A percentile compares a stretch with the other conserved stretches of the same genome.
Conservation (phyloP, 2,113 vertebrate genomes). For the Prunella himalayana region DNA sequence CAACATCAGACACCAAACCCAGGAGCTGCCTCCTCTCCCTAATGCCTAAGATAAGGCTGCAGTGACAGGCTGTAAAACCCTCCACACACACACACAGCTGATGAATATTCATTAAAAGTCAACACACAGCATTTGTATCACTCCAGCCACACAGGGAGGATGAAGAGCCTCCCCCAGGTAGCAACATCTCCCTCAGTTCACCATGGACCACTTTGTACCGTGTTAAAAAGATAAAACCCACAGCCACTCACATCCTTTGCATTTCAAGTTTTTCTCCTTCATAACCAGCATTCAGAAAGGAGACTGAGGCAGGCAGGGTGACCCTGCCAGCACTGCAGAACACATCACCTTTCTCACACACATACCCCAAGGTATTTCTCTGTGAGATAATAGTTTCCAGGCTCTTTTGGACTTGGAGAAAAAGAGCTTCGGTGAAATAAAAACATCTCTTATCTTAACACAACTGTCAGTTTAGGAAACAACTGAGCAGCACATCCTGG, state of each 20-base stretch:
- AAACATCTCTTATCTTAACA: slow-evolving; percentile 41
- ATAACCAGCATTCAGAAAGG: neutral
- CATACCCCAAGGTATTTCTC: neutral
- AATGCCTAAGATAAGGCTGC: neutral
- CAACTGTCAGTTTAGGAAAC: slow-evolving; percentile 44
- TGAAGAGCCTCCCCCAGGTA: slow-evolving; percentile 8
- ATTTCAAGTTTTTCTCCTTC: slow-evolving; percentile 25
- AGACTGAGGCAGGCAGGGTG: neutral
- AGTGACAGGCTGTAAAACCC: neutral
- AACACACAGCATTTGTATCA: neutral
- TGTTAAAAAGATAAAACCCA: neutral
- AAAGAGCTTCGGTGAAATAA: slow-evolving; percentile 6
- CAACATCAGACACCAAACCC: neutral
- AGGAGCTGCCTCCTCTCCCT: neutral
- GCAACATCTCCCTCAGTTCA: slow-evolving; percentile 8
- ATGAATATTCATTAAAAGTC: slow-evolving; percentile 37
- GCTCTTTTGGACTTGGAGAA: neutral
- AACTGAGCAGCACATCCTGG: neutral
- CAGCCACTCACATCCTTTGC: neutral
- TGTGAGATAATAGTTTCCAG: neutral
- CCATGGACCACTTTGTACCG: neutral
- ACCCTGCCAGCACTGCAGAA: neutral
- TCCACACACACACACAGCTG: neutral
- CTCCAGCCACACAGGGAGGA: slow-evolving; percentile 3
- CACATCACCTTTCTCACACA: neutral